phyloP scores from a whole-genome alignment of 2,113 vertebrate genomes.

The Gymnocephalus cernua region DNA sequence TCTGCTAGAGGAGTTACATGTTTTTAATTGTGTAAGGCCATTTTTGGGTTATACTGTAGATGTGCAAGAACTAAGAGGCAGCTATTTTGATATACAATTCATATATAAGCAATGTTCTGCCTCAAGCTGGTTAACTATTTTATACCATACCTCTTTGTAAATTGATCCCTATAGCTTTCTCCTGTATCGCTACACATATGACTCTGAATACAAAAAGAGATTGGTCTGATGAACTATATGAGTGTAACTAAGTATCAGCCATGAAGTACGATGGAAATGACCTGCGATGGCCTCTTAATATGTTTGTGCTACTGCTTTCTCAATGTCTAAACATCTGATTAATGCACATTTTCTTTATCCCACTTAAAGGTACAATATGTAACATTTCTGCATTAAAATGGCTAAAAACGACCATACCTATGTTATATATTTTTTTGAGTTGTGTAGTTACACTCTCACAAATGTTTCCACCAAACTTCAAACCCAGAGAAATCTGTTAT shows the following conservation, averaged over 20 bases:
- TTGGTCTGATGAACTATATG: not conserved
- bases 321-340: conserved; percentile 25
- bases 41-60: conserved; percentile 18
- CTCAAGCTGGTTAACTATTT: conserved; percentile 1
- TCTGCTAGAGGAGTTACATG: conserved; percentile 30
- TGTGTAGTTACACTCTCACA: no score
- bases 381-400: no score
- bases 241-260: not conserved
- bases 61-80: conserved; percentile 14
- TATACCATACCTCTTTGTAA: conserved; percentile 24
- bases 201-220: conserved; percentile 22
- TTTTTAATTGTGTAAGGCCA: conserved; percentile 31
- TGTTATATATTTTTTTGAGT: no score
- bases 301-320: conserved; percentile 38
- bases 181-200: conserved; percentile 6
- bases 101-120: conserved; percentile 6
- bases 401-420: no score
- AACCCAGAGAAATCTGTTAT: no score
- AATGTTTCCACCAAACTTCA: no score
- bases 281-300: conserved; percentile 34
- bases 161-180: conserved; percentile 6
- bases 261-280: conserved; percentile 33
- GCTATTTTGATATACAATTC: not conserved
- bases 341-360: conserved; percentile 18
- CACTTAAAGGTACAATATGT: no score